Conservation (phyloP, 2,113 vertebrate genomes). For the Urocolius indicus region DNA sequence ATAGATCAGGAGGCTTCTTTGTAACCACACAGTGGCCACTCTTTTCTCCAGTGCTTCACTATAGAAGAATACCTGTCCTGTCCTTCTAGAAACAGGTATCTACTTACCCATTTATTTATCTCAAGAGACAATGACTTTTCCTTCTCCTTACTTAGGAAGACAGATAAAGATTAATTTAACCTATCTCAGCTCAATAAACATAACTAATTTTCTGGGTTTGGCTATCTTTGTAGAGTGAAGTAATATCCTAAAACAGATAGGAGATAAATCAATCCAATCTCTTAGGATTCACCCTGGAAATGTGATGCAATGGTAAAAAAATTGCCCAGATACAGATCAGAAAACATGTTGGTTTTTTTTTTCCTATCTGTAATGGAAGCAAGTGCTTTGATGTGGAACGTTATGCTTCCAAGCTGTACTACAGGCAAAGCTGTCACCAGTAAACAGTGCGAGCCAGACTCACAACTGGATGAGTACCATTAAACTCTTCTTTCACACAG, state of each 20-base stretch:
- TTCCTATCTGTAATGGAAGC: background rate
- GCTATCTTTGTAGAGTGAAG: background rate
- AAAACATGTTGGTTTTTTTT: background rate
- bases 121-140: background rate
- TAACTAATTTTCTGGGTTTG: background rate
- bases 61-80: background rate
- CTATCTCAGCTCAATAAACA: background rate
- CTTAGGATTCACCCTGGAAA: background rate
- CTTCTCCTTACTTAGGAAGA: background rate
- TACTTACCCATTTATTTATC: background rate
- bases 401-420: background rate
- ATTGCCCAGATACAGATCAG: background rate
- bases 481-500: background rate
- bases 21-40: background rate
- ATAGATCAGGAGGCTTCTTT: background rate
- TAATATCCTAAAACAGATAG: background rate
- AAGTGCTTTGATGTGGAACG: conserved; percentile 4
- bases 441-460: background rate
- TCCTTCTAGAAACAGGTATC: background rate
- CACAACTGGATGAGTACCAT: background rate
- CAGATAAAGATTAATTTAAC: background rate
- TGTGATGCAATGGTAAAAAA: background rate
- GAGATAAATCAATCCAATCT: background rate
- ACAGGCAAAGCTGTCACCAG: background rate
- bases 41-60: background rate